Evolutionary conservation across 2,797 vertebrate species (phyloP).

Genomic region (Pitangus sulphuratus): DNA sequence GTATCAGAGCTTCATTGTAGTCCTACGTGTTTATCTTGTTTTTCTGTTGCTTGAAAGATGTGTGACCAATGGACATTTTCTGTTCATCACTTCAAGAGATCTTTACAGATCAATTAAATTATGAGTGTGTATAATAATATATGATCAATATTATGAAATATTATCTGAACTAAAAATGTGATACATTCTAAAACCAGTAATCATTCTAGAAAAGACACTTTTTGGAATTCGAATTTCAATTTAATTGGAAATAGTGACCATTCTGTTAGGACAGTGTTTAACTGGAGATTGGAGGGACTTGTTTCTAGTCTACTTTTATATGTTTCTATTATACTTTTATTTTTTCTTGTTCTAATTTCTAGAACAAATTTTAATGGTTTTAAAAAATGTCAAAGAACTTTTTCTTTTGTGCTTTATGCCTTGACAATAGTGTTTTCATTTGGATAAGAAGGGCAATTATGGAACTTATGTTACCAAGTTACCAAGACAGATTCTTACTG

Average conservation of each 20-base stretch:
- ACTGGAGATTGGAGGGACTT: background rate
- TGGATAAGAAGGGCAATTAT: background rate
- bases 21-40: background rate
- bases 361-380: background rate
- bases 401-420: background rate
- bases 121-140: background rate
- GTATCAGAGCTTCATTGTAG: background rate
- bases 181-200: background rate
- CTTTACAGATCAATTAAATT: background rate
- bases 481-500: background rate
- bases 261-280: background rate
- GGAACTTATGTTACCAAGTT: background rate
- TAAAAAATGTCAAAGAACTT: background rate
- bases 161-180: background rate
- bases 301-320: background rate
- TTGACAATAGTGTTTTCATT: background rate
- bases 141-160: background rate
- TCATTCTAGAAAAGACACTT: background rate
- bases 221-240: background rate
- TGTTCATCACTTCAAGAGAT: background rate
- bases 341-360: background rate
- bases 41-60: background rate
- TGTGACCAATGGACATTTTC: background rate
- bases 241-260: background rate
- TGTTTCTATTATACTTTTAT: background rate